Conservation (phyloP, 2,888 invertebrate species). For the Nymphalis polychloros region DNA sequence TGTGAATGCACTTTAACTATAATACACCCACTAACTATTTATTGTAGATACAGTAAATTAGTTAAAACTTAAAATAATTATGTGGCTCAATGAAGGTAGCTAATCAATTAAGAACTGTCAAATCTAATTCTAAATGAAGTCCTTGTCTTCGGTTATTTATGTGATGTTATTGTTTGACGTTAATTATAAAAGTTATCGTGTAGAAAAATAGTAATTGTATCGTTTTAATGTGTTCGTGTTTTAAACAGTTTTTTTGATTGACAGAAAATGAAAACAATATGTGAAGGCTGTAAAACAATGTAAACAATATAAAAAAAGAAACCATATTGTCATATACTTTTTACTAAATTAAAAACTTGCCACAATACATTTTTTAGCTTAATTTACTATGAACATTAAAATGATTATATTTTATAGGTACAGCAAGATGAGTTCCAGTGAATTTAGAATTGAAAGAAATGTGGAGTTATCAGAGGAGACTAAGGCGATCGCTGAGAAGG, state of each 20-base stretch:
- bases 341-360: not conserved
- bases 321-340: not conserved
- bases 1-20: not conserved
- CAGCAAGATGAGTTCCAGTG: constrained; percentile 63
- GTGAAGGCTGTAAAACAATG: no score
- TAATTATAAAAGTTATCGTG: no score
- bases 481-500: constrained; percentile 81
- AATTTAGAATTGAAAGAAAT: constrained; percentile 82
- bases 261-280: no score
- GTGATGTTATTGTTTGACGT: no score
- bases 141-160: not conserved
- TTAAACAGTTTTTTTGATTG: no score
- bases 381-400: no score
- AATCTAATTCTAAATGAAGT: not conserved
- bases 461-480: constrained; percentile 83
- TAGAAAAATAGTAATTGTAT: no score
- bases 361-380: no score
- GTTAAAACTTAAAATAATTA: not conserved
- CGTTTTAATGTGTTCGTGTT: no score
- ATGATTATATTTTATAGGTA: constrained; percentile 45
- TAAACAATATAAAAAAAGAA: no score
- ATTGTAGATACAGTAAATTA: no score
- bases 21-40: not conserved
- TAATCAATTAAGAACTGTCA: not conserved
- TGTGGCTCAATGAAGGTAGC: not conserved